Evolutionary conservation across 2,888 invertebrate species (phyloP).

Genomic region (Hedya salicella): DNA sequence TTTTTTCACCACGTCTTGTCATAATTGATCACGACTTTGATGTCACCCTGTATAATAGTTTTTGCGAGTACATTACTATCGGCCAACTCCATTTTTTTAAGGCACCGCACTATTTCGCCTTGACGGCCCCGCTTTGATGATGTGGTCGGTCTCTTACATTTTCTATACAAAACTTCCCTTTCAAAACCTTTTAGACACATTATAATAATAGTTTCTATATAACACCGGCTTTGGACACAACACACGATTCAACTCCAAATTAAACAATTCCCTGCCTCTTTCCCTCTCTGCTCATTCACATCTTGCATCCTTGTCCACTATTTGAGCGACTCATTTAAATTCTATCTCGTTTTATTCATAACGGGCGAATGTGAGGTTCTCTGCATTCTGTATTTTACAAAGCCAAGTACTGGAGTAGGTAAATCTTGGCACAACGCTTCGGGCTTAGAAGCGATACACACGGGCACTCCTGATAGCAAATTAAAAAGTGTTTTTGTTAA

Average conservation of each 20-base stretch:
- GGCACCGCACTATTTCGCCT: too few species aligned
- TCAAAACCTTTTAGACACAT: not conserved
- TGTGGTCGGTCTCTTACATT: too few species aligned
- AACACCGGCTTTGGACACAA: not conserved
- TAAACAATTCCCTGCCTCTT: conserved; percentile 18
- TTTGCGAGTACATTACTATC: too few species aligned
- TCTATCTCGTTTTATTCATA: conserved; percentile 32
- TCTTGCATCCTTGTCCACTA: conserved; percentile 16
- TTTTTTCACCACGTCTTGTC: too few species aligned
- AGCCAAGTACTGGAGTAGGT: conserved; percentile 26
- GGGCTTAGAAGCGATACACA: conserved; percentile 9
- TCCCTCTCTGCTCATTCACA: not conserved
- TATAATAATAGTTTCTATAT: conserved; percentile 8
- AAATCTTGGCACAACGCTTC: conserved; percentile 20
- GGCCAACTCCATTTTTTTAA: too few species aligned
- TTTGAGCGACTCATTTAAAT: conserved; percentile 31
- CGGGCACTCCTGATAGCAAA: not conserved
- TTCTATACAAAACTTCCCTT: too few species aligned
- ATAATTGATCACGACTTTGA: too few species aligned
- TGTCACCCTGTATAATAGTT: too few species aligned
- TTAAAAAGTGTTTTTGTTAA: not conserved
- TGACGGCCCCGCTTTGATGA: too few species aligned
- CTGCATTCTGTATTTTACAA: conserved; percentile 38
- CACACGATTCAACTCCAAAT: conserved; percentile 3
- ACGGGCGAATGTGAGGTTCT: conserved; percentile 24